Conservation (phyloP, 2,888 invertebrate genomes). For the Gari tellinella region DNA sequence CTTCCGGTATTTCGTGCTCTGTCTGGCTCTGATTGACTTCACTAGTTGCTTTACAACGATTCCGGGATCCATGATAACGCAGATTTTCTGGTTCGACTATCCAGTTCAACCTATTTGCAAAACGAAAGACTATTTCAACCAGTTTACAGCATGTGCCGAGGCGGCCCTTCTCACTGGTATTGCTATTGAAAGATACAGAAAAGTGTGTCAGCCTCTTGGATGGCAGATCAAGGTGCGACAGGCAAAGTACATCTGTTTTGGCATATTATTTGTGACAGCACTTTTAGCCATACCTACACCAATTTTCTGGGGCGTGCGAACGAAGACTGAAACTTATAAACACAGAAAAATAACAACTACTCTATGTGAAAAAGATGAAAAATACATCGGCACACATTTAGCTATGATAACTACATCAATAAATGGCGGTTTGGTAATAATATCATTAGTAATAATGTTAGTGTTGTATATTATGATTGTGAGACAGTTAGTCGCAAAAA, state of each 20-base stretch:
- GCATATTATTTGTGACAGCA: slow-evolving; percentile 1
- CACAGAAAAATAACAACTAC: slow-evolving; percentile 17
- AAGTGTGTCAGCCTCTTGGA: slow-evolving; percentile 28
- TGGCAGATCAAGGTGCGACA: slow-evolving; percentile 18
- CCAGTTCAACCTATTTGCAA: slow-evolving; percentile 12
- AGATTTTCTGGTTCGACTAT: slow-evolving; percentile 39
- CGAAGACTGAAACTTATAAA: not conserved
- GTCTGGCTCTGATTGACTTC: slow-evolving; percentile 31
- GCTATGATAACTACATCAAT: slow-evolving; percentile 7
- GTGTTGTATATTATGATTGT: slow-evolving; percentile 17
- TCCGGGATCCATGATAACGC: too few species aligned
- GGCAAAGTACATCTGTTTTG: slow-evolving; percentile 6
- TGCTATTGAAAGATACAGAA: slow-evolving; percentile 28
- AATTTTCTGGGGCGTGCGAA: slow-evolving; percentile 20
- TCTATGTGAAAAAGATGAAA: slow-evolving; percentile 28
- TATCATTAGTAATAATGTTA: slow-evolving; percentile 7
- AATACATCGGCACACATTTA: not conserved
- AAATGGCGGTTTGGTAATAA: not conserved
- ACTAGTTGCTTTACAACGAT: slow-evolving; percentile 19
- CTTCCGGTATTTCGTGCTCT: slow-evolving; percentile 35
- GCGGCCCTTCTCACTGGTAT: slow-evolving; percentile 25
- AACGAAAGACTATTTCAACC: slow-evolving; percentile 34
- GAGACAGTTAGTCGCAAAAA: slow-evolving; percentile 1
- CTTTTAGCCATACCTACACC: slow-evolving; percentile 16
- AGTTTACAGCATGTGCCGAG: slow-evolving; percentile 29